A percentile compares a stretch with the other conserved stretches of the same genome.
These are phyloP conservation scores for Sisyra nigra DNA, from an alignment of 2,888 invertebrate species.

Conservation along the genomic window DNA sequence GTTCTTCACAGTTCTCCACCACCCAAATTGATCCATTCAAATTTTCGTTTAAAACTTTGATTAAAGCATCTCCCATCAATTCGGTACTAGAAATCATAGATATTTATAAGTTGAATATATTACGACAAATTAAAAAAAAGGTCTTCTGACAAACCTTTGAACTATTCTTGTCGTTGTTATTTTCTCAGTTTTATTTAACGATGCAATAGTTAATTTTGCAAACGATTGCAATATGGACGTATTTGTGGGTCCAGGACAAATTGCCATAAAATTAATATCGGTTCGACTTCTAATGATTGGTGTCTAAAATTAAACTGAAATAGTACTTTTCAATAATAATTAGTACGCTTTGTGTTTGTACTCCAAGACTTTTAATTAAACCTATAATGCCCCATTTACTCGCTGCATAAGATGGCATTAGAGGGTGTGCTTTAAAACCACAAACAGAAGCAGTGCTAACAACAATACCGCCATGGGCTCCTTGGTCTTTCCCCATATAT, in stretches of 20 bases:
- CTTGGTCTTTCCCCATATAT: neutral
- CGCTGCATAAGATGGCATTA: neutral
- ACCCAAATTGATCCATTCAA: neutral
- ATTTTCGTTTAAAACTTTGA: neutral
- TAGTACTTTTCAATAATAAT: too few relatives aligned
- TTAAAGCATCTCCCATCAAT: neutral
- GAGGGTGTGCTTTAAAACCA: neutral
- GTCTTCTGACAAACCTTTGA: too few relatives aligned
- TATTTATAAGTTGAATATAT: too few relatives aligned
- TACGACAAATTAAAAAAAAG: too few relatives aligned
- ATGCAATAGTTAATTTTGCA: neutral
- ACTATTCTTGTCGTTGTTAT: too few relatives aligned
- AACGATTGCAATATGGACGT: neutral
- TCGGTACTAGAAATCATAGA: slow-evolving; percentile 1
- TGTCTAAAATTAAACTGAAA: too few relatives aligned
- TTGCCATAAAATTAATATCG: neutral
- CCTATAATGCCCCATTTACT: neutral
- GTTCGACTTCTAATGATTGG: too few relatives aligned
- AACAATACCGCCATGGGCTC: neutral
- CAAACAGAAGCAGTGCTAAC: neutral
- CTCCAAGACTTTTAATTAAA: neutral
- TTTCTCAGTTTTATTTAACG: too few relatives aligned
- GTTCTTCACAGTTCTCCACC: neutral
- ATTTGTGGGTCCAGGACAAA: neutral
- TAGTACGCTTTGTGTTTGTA: too few relatives aligned